Percentiles rank a stretch among this genome's conserved stretches.
phyloP scores from a whole-genome alignment of 1,140 invertebrate genomes.

The Caenorhabditis inopinata region DNA sequence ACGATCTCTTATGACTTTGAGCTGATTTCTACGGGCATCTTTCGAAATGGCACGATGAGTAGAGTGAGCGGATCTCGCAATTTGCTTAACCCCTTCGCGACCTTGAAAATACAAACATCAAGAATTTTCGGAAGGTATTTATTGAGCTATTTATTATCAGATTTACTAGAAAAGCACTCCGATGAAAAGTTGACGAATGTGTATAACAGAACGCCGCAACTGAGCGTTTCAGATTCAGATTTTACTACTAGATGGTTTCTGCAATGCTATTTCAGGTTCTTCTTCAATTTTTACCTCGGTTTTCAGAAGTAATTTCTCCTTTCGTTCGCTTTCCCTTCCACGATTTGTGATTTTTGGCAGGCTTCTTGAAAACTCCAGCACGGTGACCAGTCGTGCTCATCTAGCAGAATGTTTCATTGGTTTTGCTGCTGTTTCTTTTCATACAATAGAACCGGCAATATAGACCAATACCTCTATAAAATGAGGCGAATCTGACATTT shows the following conservation, averaged over 20 bases:
- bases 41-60: conserved; percentile 32
- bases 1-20: not conserved
- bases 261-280: no score
- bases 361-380: conserved; percentile 39
- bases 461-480: not conserved
- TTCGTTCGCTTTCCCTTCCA: conserved; percentile 44
- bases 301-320: conserved; percentile 27
- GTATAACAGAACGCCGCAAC: no score
- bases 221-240: no score
- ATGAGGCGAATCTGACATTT: not conserved
- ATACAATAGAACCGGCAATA: not conserved
- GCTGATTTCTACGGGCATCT: conserved; percentile 17
- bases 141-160: no score
- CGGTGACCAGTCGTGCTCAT: conserved; percentile 25
- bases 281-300: not conserved
- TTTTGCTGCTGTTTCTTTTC: no score
- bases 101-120: not conserved
- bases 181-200: no score
- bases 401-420: not conserved
- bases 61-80: not conserved
- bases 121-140: no score
- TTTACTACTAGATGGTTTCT: no score
- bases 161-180: no score
- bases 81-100: conserved; percentile 7
- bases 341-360: conserved; percentile 36